Base-by-base conservation (phyloP, 2,888 invertebrate genomes). In the Ferdinandea cuprea region DNA sequence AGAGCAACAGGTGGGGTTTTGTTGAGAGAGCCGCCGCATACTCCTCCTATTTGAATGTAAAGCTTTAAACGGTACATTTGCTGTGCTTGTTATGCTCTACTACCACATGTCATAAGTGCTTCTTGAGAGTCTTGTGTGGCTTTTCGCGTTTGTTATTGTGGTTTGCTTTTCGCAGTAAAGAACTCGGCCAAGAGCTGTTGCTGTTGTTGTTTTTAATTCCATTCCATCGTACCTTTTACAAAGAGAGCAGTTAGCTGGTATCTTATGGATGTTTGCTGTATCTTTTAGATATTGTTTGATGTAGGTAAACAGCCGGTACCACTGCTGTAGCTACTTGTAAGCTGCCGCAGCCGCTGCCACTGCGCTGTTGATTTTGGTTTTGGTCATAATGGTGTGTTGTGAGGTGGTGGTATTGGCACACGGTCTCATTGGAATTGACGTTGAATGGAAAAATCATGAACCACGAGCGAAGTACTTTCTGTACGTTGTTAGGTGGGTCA, bases 61-160 rank as follows among this genome's bases (percentile, higher is more conserved):
- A 76, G 81, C 81, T 81, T 72, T 72, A 40, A 81, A 81, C 81
- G 81, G 81, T 81, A 81, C 76, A 76, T 61, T 61, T 59, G 76
- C 44, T 72, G n/a, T n/a, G 11, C 30, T 56, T 58, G 63, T 40
- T 40, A 21, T 37, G 58, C 59, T 66, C 50, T 28, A 63, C 48
- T 65, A 50, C 50, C 66, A 54, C 40, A 40, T 1, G 15, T 28
- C 2, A 30, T 6, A 19, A 61, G 35, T 46, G 35, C 13, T 35
- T 35, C 11, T 46, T 17, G 56, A 37, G 21, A 21, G 42, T 56
- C 32, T 48, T 50, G 37, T 54, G 81, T 76, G 76, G 76, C 25
- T 76, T 71, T 81, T 81, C 40, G 46, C 71, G 37, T 80, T 80
- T 69, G 80, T 68, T 61, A 52, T 52, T 66, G 46, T 61, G 46